Evolutionary conservation across 2,888 invertebrate species (phyloP), one percentile per base, ranked within the genome.

Genomic region (Rutpela maculata): DNA sequence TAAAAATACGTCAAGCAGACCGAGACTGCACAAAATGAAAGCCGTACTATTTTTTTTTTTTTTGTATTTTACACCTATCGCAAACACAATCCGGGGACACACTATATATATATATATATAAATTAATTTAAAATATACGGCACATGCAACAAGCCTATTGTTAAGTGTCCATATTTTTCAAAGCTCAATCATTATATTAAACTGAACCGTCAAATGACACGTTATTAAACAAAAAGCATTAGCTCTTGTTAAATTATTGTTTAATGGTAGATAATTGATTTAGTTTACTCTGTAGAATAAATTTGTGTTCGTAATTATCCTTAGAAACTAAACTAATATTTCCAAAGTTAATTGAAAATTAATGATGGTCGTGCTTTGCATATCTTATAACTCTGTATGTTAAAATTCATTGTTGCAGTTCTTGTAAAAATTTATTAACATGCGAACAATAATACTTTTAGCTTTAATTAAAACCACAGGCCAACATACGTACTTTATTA

Each of bases 391-490:
- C 55, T 67, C n/a, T 18, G 19, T 55, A 67, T 67, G 55, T 55
- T 67, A 67, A 65, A 56, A 55, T 68, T 26, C 68, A 68, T 31
- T 60, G 72, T 72, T 72, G 55, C 43, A 55, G 26, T 50, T 62
- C 72, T 62, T 69, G 69, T 69, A 69, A 72, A 62, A 72, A 72
- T 72, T 72, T 63, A 72, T 72, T 72, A 63, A 31, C 72, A 72
- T 72, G 72, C 72, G 17, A 63, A 50, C 72, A 72, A 60, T 38
- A 72, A 43, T 72, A 63, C 72, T 72, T 50, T 63, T 72, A 55
- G 43, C 50, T 26, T 35, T 72, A 72, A 72, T 72, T 72, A 72
- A 72, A 72, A 72, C 72, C 72, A 62, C 72, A 62, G 43, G 63
- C 62, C 26, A 56, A 57, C 68, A 56, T 68, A 68, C 57, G 19